Evolutionary conservation across 2,113 vertebrate species (phyloP).

Genomic region (Oriolus oriolus): DNA sequence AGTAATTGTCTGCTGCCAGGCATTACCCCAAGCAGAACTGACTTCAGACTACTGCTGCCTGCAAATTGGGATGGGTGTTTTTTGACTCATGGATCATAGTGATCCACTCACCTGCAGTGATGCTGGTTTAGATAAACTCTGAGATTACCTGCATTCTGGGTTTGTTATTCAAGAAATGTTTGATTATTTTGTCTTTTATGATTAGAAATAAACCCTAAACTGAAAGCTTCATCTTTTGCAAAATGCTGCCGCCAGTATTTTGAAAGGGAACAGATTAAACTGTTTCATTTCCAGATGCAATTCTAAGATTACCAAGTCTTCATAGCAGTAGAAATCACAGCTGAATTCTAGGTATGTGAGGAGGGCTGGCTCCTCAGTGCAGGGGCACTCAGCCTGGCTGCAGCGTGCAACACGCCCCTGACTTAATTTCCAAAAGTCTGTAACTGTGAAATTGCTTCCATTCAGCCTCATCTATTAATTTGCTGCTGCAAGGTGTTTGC

Average conservation of each 20-base stretch:
- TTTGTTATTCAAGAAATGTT: neutral
- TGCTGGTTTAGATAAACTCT: neutral
- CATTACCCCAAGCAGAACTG: neutral
- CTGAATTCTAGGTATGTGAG: neutral
- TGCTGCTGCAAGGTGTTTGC: neutral
- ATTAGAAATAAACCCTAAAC: neutral
- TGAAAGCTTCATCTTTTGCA: neutral
- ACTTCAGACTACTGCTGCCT: neutral
- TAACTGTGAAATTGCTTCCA: slow-evolving; percentile 6
- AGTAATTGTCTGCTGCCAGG: neutral
- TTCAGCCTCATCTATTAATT: neutral
- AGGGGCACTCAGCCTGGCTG: neutral
- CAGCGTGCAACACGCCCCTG: accelerated
- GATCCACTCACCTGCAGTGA: neutral
- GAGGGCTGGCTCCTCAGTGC: neutral
- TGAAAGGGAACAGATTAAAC: neutral
- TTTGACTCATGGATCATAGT: neutral
- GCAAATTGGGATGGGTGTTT: neutral
- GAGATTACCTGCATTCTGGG: neutral
- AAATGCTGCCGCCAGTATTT: neutral
- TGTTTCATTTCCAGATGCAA: neutral
- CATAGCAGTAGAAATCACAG: neutral
- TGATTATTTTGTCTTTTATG: neutral
- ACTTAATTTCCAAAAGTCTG: neutral
- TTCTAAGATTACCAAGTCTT: neutral